Base-by-base conservation (phyloP, 1,140 invertebrate genomes). In the Micrasema minimum region DNA sequence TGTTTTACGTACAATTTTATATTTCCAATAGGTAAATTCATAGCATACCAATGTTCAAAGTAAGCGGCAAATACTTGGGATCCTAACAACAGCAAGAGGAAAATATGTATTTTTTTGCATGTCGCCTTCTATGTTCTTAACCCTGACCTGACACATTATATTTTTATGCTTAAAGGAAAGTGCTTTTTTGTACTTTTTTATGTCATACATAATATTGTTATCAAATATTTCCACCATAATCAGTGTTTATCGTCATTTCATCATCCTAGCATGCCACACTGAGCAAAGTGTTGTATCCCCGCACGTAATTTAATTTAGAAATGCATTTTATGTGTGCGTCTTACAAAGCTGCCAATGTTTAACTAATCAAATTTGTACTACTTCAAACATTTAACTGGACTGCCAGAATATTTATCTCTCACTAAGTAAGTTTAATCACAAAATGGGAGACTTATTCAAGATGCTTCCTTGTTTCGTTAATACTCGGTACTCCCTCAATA, bases 101-200 rank as follows among this genome's bases (percentile, higher is more conserved):
- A 31, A 31, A 31, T 31, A 31, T 43, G 22, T 55, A n/a, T n/a
- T n/a, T 61, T 61, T 20, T 46, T 64, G 59, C 59, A 64, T 64
- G 59, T 64, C 43, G 43, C 59, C 59, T 61, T 64, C 22, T 64
- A 26, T 64, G 59, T 64, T 64, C 18, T 64, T 46, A 64, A 46
- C 59, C 59, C 43, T 48, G 22, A 45, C 59, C 43, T 48, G 22
- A 45, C 59, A 64, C 59, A 23, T 45, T 45, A n/a, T 64, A 11
- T 64, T 23, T 46, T 46, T 64, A 64, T 48, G 59, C 59, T 64
- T 64, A 46, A 64, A 22, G 37, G 37, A 14, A 46, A 64, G 59
- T 45, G 59, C 59, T 64, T 48, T 64, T 31, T 64, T 26, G 59
- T 64, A 64, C 59, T 46, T 64, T 14, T 16, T 14, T 16, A 16